Percentiles rank a stretch among this genome's conserved stretches.
These are phyloP conservation scores for Octopus bimaculoides DNA, from an alignment of 1,140 invertebrate species.

Conservation along the genomic window DNA sequence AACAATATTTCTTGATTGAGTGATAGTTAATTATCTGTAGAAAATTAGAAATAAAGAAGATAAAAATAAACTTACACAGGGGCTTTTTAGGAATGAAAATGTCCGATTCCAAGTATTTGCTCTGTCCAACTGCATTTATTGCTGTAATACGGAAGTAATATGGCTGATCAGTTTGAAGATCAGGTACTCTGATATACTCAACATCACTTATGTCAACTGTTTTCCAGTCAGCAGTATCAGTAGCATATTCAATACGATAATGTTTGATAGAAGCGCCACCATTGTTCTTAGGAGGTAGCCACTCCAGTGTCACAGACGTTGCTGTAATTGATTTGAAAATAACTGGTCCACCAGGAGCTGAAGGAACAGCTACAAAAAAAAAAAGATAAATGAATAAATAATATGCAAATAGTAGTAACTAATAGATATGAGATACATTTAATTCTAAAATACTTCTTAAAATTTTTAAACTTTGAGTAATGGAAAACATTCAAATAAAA, in stretches of 20 bases:
- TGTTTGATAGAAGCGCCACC: constrained; percentile 88
- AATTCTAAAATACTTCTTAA: not conserved
- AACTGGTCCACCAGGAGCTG: constrained; percentile 86
- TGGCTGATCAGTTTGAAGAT: constrained; percentile 67
- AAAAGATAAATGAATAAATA: not conserved
- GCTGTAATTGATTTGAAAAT: constrained; percentile 88
- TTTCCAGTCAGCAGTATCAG: constrained; percentile 72
- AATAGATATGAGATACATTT: not conserved
- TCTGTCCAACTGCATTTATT: constrained; percentile 86
- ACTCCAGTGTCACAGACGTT: constrained; percentile 81
- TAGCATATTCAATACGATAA: constrained; percentile 95
- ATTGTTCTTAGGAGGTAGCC: constrained; percentile 87
- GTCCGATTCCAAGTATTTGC: constrained; percentile 81
- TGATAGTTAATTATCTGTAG: too few species aligned
- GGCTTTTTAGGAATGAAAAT: constrained; percentile 84
- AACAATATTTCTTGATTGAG: too few species aligned
- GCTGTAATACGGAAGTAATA: constrained; percentile 69
- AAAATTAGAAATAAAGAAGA: not conserved
- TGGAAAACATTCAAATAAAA: not conserved
- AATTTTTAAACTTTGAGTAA: not conserved
- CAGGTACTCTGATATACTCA: constrained; percentile 29
- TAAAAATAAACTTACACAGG: constrained; percentile 31
- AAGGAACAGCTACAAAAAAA: constrained; percentile 58
- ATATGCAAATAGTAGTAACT: not conserved
- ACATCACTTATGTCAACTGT: constrained; percentile 82